Evolutionary conservation across 1,140 invertebrate genomes (phyloP), one percentile per base, ranked within the genome.

Genomic region (Cyclargus thomasi): DNA sequence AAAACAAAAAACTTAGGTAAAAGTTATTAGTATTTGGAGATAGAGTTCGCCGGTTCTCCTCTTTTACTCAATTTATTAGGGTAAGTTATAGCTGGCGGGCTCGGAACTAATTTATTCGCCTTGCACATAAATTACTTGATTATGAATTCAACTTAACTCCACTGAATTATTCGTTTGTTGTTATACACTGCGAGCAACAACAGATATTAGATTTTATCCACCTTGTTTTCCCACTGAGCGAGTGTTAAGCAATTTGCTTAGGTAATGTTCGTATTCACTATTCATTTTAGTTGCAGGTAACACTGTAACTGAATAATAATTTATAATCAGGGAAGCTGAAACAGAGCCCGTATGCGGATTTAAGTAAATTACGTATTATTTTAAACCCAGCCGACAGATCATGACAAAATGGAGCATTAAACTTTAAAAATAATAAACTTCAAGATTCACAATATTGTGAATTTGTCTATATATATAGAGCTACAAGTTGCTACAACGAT

Each of bases 71-170:
- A 88, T 90, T 90, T 88, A 88, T 90, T 84, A 82, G 83, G 83
- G 86, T 88, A 88, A 88, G 86, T 90, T 85, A 88, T 88, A 85
- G 84, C 78, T 81, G 87, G 85, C 86, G 83, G 86, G 79, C 85
- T 47, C 82, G 75, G 81, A 79, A 80, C 84, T 90, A 90, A 90
- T 90, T 90, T 90, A 90, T 90, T 88, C 88, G 84, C 81, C 86
- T 85, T 88, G 85, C 86, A 90, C 86, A 90, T 90, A 88, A 90
- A 90, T 90, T 90, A 90, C 88, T 88, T 87, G 86, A 90, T 90
- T 90, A 90, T 90, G 88, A 90, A 90, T 90, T 88, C 88, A 83
- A 88, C 77, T 86, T 81, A 83, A 84, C 84, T 90, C 81, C 78
- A 81, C 80, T 85, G 81, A 82, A 82, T 84, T 88, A 85, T 88